Evolutionary conservation across 2,888 invertebrate species (phyloP), one percentile per base, ranked within the genome.

Genomic region (Eupeodes latifasciatus): DNA sequence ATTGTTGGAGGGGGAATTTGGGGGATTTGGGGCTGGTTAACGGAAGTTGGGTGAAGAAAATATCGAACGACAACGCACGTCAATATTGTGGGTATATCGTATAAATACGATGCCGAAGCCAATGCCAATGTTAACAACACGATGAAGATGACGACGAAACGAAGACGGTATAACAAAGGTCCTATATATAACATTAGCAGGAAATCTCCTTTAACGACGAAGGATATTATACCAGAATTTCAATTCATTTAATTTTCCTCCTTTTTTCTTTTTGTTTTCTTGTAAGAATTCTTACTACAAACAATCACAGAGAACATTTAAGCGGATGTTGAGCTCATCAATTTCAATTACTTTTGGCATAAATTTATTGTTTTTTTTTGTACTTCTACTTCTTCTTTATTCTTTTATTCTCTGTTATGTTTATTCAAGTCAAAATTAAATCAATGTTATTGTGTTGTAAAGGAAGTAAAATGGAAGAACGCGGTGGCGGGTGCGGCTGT

Each of bases 331-430:
- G 55, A 61, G 81, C 76, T 81, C 76, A 81, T 85, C 85, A 85
- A 77, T 76, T 81, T 85, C 81, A 85, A 85, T 85, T 85, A 85
- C 51, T 72, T 85, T 81, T 67, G 71, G 76, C 76, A 57, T 81
- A 66, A 59, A 81, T 81, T 77, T 59, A 44, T 78, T 36, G 61
- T 49, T 64, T 62, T 75, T 36, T 0, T 2, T 27, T 27, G 2
- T 2, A 2, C 27, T 27, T 27, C 27, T 27, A 3, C 27, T 27
- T 27, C 27, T 27, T 27, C 27, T 27, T 27, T 27, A 27, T 27
- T 27, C 27, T 61, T 51, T 53, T 36, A 36, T 51, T 51, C 10
- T 49, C 4, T 49, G 34, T 14, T 36, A 59, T 40, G 40, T 59
- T 4, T 12, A 34, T 12, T 51, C 7, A 34, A 5, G 51, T 67